Evolutionary conservation across 2,113 vertebrate species (phyloP), one percentile per base, ranked within the genome.

Genomic region (Platysteira castanea): DNA sequence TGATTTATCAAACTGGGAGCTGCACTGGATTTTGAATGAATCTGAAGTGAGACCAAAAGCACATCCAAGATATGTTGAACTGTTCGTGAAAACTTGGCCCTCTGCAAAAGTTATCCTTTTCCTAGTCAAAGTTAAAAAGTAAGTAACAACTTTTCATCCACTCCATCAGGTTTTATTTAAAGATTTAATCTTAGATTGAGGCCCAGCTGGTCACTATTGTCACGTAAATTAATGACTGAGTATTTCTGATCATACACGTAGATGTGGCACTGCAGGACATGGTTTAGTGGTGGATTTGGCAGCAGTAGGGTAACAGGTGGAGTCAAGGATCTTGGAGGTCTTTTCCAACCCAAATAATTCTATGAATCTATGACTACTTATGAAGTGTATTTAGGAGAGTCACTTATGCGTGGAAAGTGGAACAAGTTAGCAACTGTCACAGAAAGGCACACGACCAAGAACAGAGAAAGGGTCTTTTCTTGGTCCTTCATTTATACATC

Each of bases 331-430:
- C 27, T 65, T 33, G 8, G 13, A 65, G 4, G 4, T 33, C 7
- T 59, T 89, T 74, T 67, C 33, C 3, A 18, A 7, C 11, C 20
- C 67, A 46, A 89, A 46, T 2, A 16, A 17, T 46, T 59, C n/a
- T 30, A 18, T 39, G 20, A 39, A 37, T 47, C 28, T 79, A 4
- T 8, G 3, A 6, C 47, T 54, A 15, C 18, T 59, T 33, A 9
- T 21, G 41, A 61, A 13, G 3, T 49, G 17, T 41, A 16, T 86
- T 69, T 84, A 3, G 6, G n/a, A 19, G 31, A 69, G 41, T 35
- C 7, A 47, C 0, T 7, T 56, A 8, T 1, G 4, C 1, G 0
- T 18, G 49, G 15, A n/a, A 88, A 60, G 11, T 2, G 5, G 30
- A 76, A 49, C 35, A 68, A 9, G 6, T 60, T 64, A 7, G 10